phyloP scores from a whole-genome alignment of 2,113 vertebrate genomes.

The Corynorhinus townsendii region DNA sequence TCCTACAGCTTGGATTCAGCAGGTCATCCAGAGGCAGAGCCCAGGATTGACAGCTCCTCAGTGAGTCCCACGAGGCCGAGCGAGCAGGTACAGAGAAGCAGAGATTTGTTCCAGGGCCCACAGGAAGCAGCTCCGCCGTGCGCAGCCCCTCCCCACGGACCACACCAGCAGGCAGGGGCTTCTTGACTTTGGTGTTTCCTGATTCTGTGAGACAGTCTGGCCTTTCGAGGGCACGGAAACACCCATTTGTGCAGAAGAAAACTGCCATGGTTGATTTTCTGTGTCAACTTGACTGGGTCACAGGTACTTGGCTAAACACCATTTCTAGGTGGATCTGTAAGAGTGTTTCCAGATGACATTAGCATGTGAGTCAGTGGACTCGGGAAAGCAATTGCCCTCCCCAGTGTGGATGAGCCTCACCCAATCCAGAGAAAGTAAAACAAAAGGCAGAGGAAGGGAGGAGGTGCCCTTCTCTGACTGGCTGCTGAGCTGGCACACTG shows the following conservation, averaged over 20 bases:
- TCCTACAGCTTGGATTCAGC: not conserved
- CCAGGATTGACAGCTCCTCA: not conserved
- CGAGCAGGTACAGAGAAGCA: not conserved
- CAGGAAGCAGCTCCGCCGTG: fast-evolving
- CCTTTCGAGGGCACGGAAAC: not conserved
- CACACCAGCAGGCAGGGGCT: not conserved
- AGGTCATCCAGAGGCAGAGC: not conserved
- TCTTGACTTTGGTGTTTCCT: not conserved
- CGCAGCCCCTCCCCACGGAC: not conserved
- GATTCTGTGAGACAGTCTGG: not conserved
- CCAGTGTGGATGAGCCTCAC: fast-evolving
- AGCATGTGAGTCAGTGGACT: not conserved
- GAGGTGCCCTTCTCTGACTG: not conserved
- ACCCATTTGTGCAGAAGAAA: not conserved
- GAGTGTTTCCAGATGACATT: not conserved
- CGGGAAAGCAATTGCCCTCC: not conserved
- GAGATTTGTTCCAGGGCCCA: not conserved
- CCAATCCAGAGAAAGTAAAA: not conserved
- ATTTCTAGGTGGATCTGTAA: not conserved
- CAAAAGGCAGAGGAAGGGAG: not conserved
- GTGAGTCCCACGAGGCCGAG: not conserved
- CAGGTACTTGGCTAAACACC: not conserved
- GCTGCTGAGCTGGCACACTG: not conserved
- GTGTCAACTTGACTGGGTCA: not conserved
- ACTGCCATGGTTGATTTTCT: not conserved